These are phyloP conservation scores for Microcebus murinus DNA, from an alignment of 2,113 vertebrate genomes.

Conservation along the genomic window DNA sequence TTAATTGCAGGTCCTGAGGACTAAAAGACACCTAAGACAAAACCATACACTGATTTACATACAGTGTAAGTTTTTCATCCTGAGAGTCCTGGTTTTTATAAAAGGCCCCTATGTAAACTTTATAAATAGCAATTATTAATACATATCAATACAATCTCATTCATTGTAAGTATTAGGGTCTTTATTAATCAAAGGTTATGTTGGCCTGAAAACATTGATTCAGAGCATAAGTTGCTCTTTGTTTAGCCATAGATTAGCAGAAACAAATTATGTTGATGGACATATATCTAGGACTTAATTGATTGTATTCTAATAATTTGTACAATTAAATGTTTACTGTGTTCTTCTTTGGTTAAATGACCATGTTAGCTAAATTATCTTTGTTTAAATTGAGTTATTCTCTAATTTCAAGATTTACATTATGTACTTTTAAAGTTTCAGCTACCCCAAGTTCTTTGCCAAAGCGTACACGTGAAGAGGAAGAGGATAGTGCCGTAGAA, in stretches of 20 bases:
- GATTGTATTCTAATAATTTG: not conserved
- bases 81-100: not conserved
- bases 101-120: not conserved
- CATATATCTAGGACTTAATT: not conserved
- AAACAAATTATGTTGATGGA: not conserved
- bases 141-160: not conserved
- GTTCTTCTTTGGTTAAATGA: not conserved
- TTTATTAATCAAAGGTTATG: not conserved
- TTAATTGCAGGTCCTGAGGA: not conserved
- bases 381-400: not conserved
- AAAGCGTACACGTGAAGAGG: conserved; percentile 95
- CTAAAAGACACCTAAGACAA: not conserved
- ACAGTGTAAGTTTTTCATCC: not conserved
- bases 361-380: not conserved
- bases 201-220: not conserved
- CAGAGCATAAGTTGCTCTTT: not conserved
- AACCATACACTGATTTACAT: not conserved
- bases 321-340: not conserved
- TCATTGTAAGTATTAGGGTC: not conserved
- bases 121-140: not conserved
- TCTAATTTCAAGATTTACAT: conserved; percentile 19
- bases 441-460: conserved; percentile 92
- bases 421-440: conserved; percentile 88
- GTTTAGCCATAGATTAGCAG: not conserved
- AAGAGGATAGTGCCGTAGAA: conserved; percentile 90